Evolutionary conservation across 1,140 invertebrate species (phyloP).

Genomic region (Cheumatopsyche charites): DNA sequence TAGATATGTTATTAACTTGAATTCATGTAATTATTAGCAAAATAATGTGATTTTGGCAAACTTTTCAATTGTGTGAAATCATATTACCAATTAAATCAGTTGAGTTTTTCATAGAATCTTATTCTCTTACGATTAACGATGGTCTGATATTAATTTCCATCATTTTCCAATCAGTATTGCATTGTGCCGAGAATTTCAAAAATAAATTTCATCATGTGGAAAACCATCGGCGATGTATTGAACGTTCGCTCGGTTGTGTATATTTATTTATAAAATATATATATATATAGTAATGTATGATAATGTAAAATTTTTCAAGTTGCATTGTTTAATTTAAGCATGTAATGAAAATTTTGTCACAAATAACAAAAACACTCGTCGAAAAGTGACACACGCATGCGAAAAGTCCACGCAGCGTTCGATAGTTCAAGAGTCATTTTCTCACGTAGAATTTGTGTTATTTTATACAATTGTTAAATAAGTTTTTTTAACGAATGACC

Average conservation of each 20-base stretch:
- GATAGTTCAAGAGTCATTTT: too few relatives aligned
- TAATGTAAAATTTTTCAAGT: neutral
- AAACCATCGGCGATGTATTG: neutral
- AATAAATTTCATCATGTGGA: neutral
- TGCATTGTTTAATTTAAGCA: neutral
- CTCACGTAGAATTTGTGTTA: conserved; percentile 53
- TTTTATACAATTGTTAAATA: conserved; percentile 64
- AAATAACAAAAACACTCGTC: neutral
- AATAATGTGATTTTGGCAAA: too few relatives aligned
- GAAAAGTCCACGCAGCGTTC: too few relatives aligned
- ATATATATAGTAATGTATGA: neutral
- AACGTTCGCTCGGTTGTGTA: neutral
- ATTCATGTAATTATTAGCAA: too few relatives aligned
- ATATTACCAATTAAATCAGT: too few relatives aligned
- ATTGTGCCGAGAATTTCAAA: neutral
- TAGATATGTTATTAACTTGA: too few relatives aligned
- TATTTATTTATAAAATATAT: too few relatives aligned
- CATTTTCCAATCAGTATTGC: conserved; percentile 13
- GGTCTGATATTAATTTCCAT: too few relatives aligned
- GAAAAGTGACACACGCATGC: too few relatives aligned
- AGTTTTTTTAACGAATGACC: conserved; percentile 57
- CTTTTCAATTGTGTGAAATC: too few relatives aligned
- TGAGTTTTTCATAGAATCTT: neutral
- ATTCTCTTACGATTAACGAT: neutral
- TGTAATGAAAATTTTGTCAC: neutral